phyloP scores from a whole-genome alignment of 2,113 vertebrate genomes.

The Heterotis niloticus region DNA sequence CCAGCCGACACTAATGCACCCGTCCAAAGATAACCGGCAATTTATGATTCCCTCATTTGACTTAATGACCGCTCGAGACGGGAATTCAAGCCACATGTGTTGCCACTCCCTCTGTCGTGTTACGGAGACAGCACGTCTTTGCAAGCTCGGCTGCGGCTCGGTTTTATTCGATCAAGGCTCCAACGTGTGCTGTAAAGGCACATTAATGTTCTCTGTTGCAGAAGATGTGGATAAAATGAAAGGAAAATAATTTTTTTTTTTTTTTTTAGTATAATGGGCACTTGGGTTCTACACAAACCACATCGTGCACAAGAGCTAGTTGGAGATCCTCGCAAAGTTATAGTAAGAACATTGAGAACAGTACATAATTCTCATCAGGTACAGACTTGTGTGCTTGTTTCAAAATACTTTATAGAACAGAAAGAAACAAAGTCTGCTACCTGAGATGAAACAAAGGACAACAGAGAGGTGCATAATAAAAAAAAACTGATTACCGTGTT shows the following conservation, averaged over 20 bases:
- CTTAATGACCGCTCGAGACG: slow-evolving; percentile 53
- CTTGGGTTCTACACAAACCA: too few relatives aligned
- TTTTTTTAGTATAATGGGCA: too few relatives aligned
- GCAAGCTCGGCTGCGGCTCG: neutral
- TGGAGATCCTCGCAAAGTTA: neutral
- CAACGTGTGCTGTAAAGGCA: neutral
- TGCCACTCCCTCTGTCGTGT: neutral
- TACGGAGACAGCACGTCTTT: neutral
- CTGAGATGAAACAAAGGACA: slow-evolving; percentile 41
- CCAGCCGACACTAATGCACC: slow-evolving; percentile 47
- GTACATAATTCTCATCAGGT: slow-evolving; percentile 3
- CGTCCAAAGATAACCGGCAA: slow-evolving; percentile 62
- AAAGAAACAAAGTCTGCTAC: slow-evolving; percentile 12
- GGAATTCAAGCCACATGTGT: slow-evolving; percentile 49
- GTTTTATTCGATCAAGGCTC: neutral
- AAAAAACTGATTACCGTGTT: slow-evolving; percentile 30
- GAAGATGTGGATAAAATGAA: neutral
- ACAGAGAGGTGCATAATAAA: slow-evolving; percentile 30
- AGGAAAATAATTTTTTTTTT: neutral
- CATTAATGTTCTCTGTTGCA: neutral
- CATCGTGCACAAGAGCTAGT: neutral
- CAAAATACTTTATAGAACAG: slow-evolving; percentile 27
- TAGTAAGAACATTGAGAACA: neutral
- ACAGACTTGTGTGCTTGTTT: slow-evolving; percentile 13
- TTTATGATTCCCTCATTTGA: slow-evolving; percentile 58